Evolutionary conservation across 2,113 vertebrate genomes (phyloP).

Genomic region (Rana temporaria): DNA sequence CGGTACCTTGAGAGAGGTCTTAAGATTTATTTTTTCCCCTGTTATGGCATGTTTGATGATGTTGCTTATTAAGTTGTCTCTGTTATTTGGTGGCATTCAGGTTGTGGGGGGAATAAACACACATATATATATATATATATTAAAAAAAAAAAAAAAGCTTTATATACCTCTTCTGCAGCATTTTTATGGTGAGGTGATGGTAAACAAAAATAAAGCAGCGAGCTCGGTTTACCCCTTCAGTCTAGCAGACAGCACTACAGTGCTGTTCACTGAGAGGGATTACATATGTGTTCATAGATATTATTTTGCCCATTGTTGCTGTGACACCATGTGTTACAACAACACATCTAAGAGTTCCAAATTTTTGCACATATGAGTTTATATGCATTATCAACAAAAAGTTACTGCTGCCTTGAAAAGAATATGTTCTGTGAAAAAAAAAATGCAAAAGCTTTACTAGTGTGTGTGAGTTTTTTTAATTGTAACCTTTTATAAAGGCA

Average conservation of each 20-base stretch:
- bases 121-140: too few relatives aligned
- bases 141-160: conserved; percentile 67
- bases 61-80: conserved; percentile 40
- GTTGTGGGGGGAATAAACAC: conserved; percentile 52
- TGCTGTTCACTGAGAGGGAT: conserved; percentile 10
- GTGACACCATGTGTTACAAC: conserved; percentile 76
- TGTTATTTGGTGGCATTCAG: conserved; percentile 67
- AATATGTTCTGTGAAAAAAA: conserved; percentile 80
- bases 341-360: conserved; percentile 74
- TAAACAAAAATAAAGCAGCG: conserved; percentile 61
- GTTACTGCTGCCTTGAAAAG: conserved; percentile 84
- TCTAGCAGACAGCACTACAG: conserved; percentile 60
- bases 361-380: conserved; percentile 85
- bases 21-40: conserved; percentile 49
- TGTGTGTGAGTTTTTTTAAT: conserved; percentile 71
- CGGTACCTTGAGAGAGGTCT: conserved; percentile 60
- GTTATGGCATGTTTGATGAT: conserved; percentile 63
- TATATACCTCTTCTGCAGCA: conserved; percentile 84
- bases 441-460: conserved; percentile 85
- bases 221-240: conserved; percentile 68
- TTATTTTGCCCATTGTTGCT: conserved; percentile 70
- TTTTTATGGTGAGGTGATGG: conserved; percentile 68
- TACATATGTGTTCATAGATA: conserved; percentile 71
- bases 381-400: conserved; percentile 83
- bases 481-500: conserved; percentile 85